Percentiles rank a stretch among this genome's conserved stretches.
Conservation (phyloP, 2,888 invertebrate species). For the Cacoxenus indagator region DNA sequence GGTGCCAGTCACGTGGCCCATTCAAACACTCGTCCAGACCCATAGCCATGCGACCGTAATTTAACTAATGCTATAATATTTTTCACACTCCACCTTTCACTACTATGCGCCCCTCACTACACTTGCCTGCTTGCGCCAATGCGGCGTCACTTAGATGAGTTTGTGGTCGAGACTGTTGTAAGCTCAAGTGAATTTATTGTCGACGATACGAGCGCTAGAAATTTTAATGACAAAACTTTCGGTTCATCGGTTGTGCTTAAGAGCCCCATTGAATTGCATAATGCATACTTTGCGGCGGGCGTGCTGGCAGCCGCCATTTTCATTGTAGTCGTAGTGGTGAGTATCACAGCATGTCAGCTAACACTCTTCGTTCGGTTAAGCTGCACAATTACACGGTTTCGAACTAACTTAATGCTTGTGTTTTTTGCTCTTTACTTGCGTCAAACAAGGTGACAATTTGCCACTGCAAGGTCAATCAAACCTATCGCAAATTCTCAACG, state of each 20-base stretch:
- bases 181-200: slow-evolving; percentile 71
- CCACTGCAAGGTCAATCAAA: slow-evolving; percentile 84
- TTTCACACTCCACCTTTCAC: neutral
- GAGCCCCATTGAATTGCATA: slow-evolving; percentile 77
- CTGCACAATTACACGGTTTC: neutral
- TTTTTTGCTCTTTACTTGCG: slow-evolving; percentile 4
- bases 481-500: slow-evolving; percentile 77
- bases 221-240: slow-evolving; percentile 71
- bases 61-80: slow-evolving; percentile 10
- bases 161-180: slow-evolving; percentile 78
- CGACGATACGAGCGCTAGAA: slow-evolving; percentile 70
- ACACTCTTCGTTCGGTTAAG: neutral
- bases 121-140: too few species aligned
- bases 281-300: slow-evolving; percentile 84
- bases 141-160: slow-evolving; percentile 75
- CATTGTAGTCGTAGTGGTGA: slow-evolving; percentile 81
- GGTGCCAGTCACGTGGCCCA: neutral
- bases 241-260: slow-evolving; percentile 69
- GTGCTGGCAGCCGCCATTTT: slow-evolving; percentile 82
- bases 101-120: too few species aligned
- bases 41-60: neutral
- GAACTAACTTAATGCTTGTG: neutral
- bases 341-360: slow-evolving; percentile 46
- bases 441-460: slow-evolving; percentile 79
- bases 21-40: neutral